A percentile compares a stretch with the other conserved stretches of the same genome.
Conservation (phyloP, 1,140 invertebrate genomes). For the Platorchestia sp. region DNA sequence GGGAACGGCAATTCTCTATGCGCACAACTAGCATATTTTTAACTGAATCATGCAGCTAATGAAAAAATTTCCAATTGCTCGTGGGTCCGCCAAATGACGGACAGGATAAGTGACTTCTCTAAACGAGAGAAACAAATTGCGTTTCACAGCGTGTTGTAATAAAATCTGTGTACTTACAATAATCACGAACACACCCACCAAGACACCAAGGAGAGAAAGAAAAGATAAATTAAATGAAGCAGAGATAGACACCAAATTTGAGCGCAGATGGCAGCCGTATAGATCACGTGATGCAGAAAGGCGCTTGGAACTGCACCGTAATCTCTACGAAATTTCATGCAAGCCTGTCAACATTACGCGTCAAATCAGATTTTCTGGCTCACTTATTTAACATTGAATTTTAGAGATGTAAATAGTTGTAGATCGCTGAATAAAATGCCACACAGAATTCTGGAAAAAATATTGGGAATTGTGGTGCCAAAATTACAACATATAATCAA, state of each 20-base stretch:
- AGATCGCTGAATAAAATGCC: too few relatives aligned
- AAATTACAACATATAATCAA: too few relatives aligned
- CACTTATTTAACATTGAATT: not conserved
- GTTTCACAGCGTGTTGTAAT: slow-evolving; percentile 33
- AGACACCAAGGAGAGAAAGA: slow-evolving; percentile 51
- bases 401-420: too few relatives aligned
- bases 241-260: not conserved
- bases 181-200: slow-evolving; percentile 48
- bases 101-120: slow-evolving; percentile 15
- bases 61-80: not conserved
- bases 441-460: too few relatives aligned
- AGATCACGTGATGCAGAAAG: not conserved
- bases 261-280: slow-evolving; percentile 11
- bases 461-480: too few relatives aligned
- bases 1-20: not conserved
- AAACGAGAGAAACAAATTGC: slow-evolving; percentile 35
- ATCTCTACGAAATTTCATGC: not conserved
- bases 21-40: not conserved
- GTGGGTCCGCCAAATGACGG: not conserved
- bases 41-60: not conserved
- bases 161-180: slow-evolving; percentile 47
- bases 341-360: not conserved
- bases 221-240: slow-evolving; percentile 49
- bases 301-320: not conserved
- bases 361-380: not conserved